Conservation (phyloP, 2,888 invertebrate species). For the Colletes collaris region DNA sequence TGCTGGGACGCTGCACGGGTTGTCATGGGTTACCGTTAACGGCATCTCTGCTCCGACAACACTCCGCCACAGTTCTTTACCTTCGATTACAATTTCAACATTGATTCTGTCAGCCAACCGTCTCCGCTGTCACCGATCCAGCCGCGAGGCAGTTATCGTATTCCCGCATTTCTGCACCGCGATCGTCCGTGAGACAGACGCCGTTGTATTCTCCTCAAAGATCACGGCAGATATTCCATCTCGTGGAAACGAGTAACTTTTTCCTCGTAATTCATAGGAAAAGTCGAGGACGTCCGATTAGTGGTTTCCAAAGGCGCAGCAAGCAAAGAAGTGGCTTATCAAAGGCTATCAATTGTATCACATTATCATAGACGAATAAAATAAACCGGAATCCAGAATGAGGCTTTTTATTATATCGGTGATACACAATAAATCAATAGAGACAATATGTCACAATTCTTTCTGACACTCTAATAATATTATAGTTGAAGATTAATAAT, state of each 20-base stretch:
- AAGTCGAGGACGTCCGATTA: neutral
- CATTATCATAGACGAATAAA: no score
- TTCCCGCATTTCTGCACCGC: slow-evolving; percentile 1
- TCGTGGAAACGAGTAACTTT: neutral
- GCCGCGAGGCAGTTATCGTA: slow-evolving; percentile 8
- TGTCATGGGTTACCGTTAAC: slow-evolving; percentile 83
- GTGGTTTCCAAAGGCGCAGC: neutral
- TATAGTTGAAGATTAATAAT: no score
- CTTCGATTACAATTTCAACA: slow-evolving; percentile 66
- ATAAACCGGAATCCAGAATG: no score
- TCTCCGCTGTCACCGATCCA: slow-evolving; percentile 27
- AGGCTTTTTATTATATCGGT: no score
- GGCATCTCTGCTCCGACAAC: slow-evolving; percentile 75
- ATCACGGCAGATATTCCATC: neutral
- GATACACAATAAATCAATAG: no score
- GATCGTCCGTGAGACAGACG: slow-evolving; percentile 5
- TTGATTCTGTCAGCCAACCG: slow-evolving; percentile 45
- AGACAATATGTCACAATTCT: no score
- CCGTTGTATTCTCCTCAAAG: slow-evolving; percentile 7
- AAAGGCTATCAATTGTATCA: no score
- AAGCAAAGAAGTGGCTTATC: neutral
- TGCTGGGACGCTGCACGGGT: slow-evolving; percentile 81
- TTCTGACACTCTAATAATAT: no score
- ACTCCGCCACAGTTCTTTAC: slow-evolving; percentile 54
- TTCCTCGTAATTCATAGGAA: neutral